Conservation (phyloP, 2,797 vertebrate species). For the Scarus forsteni region DNA sequence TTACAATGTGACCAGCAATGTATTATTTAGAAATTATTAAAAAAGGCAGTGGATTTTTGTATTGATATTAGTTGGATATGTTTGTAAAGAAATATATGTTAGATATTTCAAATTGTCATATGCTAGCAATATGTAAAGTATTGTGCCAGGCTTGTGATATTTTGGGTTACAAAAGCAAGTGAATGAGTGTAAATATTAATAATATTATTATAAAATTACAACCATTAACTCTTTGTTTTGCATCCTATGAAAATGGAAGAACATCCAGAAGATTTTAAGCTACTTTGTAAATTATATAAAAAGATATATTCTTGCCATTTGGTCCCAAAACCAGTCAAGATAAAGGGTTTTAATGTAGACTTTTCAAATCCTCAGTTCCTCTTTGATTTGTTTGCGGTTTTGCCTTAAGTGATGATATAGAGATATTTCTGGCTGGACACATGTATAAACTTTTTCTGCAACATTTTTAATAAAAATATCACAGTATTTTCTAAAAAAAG, state of each 20-base stretch:
- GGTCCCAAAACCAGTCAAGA: constrained; percentile 85
- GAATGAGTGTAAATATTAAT: constrained; percentile 92
- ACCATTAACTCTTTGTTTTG: constrained; percentile 82
- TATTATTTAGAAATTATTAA: constrained; percentile 67
- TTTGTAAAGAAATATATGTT: constrained; percentile 92
- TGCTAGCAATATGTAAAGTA: constrained; percentile 96
- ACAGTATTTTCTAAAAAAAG: constrained; percentile 97
- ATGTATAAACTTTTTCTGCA: constrained; percentile 98
- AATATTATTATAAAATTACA: constrained; percentile 78
- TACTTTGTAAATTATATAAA: constrained; percentile 85
- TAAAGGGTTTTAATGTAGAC: constrained; percentile 87
- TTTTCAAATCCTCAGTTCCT: constrained; percentile 85
- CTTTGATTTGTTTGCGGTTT: constrained; percentile 92
- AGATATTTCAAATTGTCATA: constrained; percentile 91
- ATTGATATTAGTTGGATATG: constrained; percentile 86
- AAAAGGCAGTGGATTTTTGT: constrained; percentile 78
- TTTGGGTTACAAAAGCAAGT: constrained; percentile 90
- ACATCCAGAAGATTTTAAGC: constrained; percentile 76
- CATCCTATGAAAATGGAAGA: constrained; percentile 77
- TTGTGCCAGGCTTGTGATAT: constrained; percentile 91
- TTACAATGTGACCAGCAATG: constrained; percentile 83
- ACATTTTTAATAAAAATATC: constrained; percentile 99
- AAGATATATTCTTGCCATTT: constrained; percentile 88
- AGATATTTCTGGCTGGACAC: constrained; percentile 97
- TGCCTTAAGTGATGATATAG: constrained; percentile 97